These are phyloP conservation scores for Drosophila pullipes DNA, from an alignment of 2,888 invertebrate genomes.

Conservation along the genomic window DNA sequence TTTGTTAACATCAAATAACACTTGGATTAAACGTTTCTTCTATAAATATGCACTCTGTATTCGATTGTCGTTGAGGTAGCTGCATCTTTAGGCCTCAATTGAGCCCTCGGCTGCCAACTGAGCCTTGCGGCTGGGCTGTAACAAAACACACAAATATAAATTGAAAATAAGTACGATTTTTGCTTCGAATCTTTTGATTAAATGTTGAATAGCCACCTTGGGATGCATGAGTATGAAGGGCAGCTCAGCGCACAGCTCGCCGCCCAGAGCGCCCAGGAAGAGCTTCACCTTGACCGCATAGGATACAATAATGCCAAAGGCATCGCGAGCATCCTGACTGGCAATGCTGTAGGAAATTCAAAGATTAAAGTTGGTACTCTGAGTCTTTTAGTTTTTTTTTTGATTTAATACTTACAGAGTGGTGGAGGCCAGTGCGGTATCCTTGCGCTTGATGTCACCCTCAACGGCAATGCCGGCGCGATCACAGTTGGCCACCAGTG, in stretches of 20 bases:
- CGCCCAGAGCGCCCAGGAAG: conserved; percentile 96
- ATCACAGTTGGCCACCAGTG: conserved; percentile 91
- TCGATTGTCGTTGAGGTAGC: conserved; percentile 60
- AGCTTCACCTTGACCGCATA: conserved; percentile 98
- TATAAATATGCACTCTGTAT: conserved; percentile 68
- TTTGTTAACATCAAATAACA: conserved; percentile 35
- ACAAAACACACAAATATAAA: no score
- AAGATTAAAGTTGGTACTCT: not conserved
- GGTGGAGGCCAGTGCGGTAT: conserved; percentile 95
- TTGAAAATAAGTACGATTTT: not conserved
- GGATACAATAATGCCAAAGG: conserved; percentile 97
- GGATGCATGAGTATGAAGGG: conserved; percentile 97
- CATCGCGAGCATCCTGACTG: conserved; percentile 94
- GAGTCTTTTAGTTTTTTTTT: no score
- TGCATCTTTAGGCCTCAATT: conserved; percentile 60
- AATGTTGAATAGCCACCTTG: conserved; percentile 87
- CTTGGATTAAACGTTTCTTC: conserved; percentile 43
- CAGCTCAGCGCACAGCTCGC: conserved; percentile 95
- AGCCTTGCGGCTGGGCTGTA: conserved; percentile 82
- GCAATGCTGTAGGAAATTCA: conserved; percentile 86
- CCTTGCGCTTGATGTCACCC: conserved; percentile 93
- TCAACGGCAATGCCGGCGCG: conserved; percentile 96
- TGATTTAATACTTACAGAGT: conserved; percentile 89
- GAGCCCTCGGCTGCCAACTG: conserved; percentile 71
- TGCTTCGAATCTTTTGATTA: not conserved